phyloP scores from a whole-genome alignment of 2,888 invertebrate species.

The Ctena decussata region DNA sequence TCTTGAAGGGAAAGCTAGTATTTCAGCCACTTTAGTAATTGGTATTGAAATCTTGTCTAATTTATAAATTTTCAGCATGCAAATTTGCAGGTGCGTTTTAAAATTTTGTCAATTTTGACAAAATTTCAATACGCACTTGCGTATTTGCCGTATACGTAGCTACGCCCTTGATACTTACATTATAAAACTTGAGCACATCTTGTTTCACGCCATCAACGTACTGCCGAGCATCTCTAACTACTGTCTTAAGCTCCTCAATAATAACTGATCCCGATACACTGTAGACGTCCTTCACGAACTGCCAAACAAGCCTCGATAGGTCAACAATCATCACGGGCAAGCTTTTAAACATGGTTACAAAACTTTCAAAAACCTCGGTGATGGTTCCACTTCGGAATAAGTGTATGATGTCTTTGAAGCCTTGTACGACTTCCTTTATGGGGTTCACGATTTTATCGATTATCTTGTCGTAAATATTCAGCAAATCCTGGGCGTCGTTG shows the following conservation, averaged over 20 bases:
- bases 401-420: conserved; percentile 54
- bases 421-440: conserved; percentile 51
- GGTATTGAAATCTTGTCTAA: too few relatives aligned
- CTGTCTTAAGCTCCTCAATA: conserved; percentile 42
- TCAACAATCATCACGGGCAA: conserved; percentile 37
- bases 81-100: too few relatives aligned
- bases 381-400: conserved; percentile 52
- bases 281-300: conserved; percentile 30
- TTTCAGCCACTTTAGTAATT: too few relatives aligned
- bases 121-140: too few relatives aligned
- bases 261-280: conserved; percentile 32
- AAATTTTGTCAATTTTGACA: too few relatives aligned
- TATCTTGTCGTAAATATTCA: conserved; percentile 66
- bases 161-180: too few relatives aligned
- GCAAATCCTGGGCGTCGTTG: conserved; percentile 62
- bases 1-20: too few relatives aligned
- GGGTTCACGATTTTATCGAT: conserved; percentile 64
- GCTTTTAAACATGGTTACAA: conserved; percentile 36
- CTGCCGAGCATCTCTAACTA: conserved; percentile 30
- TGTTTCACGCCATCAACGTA: conserved; percentile 42
- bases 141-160: too few relatives aligned
- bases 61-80: too few relatives aligned
- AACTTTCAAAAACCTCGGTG: conserved; percentile 23
- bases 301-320: conserved; percentile 6
- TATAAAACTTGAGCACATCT: conserved; percentile 39